Conservation (phyloP, 2,888 invertebrate genomes). For the Bugula neritina region DNA sequence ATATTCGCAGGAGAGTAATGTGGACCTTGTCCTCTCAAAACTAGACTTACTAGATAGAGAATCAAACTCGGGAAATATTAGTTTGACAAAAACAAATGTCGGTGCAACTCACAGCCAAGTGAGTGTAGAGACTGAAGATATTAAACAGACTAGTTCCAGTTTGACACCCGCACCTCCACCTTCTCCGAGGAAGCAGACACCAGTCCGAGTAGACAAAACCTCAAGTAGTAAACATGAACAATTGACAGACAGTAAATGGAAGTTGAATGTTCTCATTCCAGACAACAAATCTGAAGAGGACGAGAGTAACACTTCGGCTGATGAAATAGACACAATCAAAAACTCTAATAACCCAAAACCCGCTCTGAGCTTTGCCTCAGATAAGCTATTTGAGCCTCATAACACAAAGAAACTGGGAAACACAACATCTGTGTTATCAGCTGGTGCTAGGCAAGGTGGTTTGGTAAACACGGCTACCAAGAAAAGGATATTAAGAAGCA, state of each 20-base stretch:
- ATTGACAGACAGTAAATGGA: neutral
- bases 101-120: neutral
- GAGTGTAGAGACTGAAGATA: neutral
- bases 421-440: neutral
- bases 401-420: neutral
- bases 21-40: slow-evolving; percentile 7
- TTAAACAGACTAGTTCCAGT: neutral
- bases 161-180: neutral
- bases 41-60: neutral
- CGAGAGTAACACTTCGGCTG: neutral
- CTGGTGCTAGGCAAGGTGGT: too few species aligned
- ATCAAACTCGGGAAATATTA: neutral
- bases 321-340: neutral
- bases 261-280: slow-evolving; percentile 5
- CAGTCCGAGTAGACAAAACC: neutral
- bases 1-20: neutral
- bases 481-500: neutral
- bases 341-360: neutral
- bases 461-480: neutral
- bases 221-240: neutral
- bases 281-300: neutral
- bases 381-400: neutral
- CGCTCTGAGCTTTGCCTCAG: neutral
- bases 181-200: neutral
- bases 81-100: neutral